A percentile compares a stretch with the other conserved stretches of the same genome.
Conservation (phyloP, 1,140 invertebrate genomes). For the Glossosoma conforme region DNA sequence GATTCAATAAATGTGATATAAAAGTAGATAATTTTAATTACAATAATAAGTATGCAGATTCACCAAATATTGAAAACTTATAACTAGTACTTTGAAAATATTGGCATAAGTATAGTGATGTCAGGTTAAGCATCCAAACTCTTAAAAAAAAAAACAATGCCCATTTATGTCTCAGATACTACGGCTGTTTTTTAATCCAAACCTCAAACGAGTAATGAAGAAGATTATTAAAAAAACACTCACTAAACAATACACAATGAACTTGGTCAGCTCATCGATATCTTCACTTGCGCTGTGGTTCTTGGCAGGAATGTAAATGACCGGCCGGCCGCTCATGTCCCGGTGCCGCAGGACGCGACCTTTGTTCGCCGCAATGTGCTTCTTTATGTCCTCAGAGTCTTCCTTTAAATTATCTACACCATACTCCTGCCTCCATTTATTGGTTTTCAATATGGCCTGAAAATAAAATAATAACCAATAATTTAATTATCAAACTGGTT, state of each 20-base stretch:
- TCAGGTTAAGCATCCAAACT: too few species aligned
- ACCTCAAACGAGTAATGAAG: too few species aligned
- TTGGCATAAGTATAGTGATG: too few species aligned
- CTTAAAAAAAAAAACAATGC: too few species aligned
- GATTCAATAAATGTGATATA: too few species aligned
- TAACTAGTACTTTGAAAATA: too few species aligned
- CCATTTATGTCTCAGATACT: too few species aligned
- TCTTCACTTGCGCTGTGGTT: constrained; percentile 67
- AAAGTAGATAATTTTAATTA: too few species aligned
- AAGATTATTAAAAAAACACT: constrained; percentile 30
- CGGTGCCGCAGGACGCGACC: constrained; percentile 62
- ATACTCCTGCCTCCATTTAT: constrained; percentile 71
- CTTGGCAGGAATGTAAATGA: constrained; percentile 70
- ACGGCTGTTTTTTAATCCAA: too few species aligned
- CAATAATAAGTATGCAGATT: too few species aligned
- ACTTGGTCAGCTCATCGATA: constrained; percentile 69
- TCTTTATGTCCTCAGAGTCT: constrained; percentile 56
- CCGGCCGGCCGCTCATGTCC: constrained; percentile 64
- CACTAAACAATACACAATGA: constrained; percentile 70
- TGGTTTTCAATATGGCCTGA: constrained; percentile 68
- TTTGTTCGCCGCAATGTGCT: constrained; percentile 56
- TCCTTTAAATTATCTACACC: constrained; percentile 53
- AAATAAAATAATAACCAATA: constrained; percentile 29
- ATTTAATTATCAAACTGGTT: not conserved
- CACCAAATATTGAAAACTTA: too few species aligned